These are phyloP conservation scores for Thalassophryne amazonica DNA, from an alignment of 2,797 vertebrate genomes.

Conservation along the genomic window DNA sequence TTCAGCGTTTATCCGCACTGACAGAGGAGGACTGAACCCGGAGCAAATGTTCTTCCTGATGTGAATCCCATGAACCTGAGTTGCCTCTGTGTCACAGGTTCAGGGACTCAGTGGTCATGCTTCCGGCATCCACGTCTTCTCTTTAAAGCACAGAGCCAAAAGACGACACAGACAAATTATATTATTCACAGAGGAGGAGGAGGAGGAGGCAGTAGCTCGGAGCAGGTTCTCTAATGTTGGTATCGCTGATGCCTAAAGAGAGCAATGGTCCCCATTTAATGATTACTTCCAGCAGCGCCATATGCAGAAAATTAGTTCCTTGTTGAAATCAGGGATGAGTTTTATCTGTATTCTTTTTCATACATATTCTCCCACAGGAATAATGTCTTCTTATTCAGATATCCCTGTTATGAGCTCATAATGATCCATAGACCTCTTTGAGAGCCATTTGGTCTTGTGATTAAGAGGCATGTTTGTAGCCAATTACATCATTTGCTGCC, in stretches of 20 bases:
- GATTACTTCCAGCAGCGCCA: no score
- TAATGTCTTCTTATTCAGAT: no score
- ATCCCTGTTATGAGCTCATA: background rate
- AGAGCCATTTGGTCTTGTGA: background rate
- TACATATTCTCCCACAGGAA: no score
- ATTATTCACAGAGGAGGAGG: background rate
- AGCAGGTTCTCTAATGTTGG: background rate
- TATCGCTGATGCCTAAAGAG: background rate
- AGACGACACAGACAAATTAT: background rate
- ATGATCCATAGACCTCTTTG: background rate
- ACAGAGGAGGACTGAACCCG: slow-evolving; percentile 27
- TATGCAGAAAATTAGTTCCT: no score
- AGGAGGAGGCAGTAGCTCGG: background rate
- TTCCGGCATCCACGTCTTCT: background rate
- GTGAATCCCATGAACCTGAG: slow-evolving; percentile 13
- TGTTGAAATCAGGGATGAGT: background rate
- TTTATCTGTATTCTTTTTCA: no score
- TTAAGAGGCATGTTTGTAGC: no score
- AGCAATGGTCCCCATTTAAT: background rate
- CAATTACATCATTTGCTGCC: no score
- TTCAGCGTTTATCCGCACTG: slow-evolving; percentile 31
- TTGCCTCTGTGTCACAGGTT: background rate
- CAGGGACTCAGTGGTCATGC: background rate
- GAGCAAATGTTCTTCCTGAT: slow-evolving; percentile 21
- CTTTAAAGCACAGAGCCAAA: background rate